A percentile compares a stretch with the other conserved stretches of the same genome.
Conservation (phyloP, 2,797 vertebrate genomes). For the Anas acuta region DNA sequence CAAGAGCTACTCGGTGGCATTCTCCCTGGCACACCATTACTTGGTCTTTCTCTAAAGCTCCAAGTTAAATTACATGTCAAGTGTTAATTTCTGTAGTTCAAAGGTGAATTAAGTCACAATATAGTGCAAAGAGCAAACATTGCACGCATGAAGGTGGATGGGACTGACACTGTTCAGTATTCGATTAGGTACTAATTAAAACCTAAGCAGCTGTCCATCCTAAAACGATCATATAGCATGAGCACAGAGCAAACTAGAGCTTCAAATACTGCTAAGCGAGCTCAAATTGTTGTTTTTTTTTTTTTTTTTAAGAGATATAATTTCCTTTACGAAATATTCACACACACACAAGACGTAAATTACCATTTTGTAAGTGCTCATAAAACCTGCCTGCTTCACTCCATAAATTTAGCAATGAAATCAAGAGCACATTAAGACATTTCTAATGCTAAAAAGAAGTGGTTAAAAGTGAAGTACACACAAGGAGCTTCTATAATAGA, state of each 20-base stretch:
- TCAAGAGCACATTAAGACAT: not conserved
- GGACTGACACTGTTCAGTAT: not conserved
- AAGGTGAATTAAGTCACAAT: not conserved
- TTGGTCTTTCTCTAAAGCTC: not conserved
- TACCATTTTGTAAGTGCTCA: not conserved
- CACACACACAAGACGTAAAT: not conserved
- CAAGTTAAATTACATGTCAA: not conserved
- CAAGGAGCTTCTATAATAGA: not conserved
- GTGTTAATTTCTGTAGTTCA: not conserved
- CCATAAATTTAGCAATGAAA: not conserved
- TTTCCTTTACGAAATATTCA: not conserved
- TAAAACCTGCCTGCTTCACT: not conserved
- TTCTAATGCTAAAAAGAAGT: not conserved
- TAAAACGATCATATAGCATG: not conserved
- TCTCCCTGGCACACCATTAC: not conserved
- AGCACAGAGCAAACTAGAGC: not conserved
- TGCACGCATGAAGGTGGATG: accelerated
- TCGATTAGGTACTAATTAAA: not conserved
- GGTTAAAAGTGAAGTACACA: not conserved
- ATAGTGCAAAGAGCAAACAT: not conserved
- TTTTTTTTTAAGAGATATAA: not conserved
- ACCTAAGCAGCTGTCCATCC: not conserved
- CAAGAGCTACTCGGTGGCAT: not conserved
- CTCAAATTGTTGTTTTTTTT: not conserved
- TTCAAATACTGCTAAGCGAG: not conserved